phyloP scores from a whole-genome alignment of 2,888 invertebrate species.

The Eilema sororculum region DNA sequence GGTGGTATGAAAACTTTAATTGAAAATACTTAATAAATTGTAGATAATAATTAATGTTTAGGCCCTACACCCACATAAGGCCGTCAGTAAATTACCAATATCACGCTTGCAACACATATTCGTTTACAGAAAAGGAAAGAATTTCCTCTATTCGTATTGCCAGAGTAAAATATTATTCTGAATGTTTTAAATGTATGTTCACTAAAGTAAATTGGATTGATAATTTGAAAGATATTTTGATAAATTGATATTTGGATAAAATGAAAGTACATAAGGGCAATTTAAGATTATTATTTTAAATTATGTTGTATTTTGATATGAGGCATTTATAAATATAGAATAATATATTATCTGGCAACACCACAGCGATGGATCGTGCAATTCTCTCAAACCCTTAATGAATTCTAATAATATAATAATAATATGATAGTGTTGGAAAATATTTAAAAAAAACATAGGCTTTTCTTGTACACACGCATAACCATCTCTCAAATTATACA shows the following conservation, averaged over 20 bases:
- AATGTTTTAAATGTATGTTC: neutral
- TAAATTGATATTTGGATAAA: too few species aligned
- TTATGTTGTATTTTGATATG: too few species aligned
- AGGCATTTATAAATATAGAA: neutral
- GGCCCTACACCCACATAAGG: neutral
- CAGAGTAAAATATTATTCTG: neutral
- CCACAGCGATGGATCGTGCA: neutral
- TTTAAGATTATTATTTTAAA: too few species aligned
- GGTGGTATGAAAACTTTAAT: neutral
- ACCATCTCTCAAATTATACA: neutral
- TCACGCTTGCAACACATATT: neutral
- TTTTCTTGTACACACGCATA: too few species aligned
- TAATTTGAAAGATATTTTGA: too few species aligned
- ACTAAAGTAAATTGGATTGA: too few species aligned
- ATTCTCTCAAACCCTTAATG: neutral
- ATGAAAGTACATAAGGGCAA: too few species aligned
- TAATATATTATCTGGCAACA: constrained; percentile 1
- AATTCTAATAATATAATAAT: neutral
- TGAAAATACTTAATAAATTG: neutral
- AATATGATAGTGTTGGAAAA: neutral
- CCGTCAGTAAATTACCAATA: neutral
- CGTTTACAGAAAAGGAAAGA: neutral
- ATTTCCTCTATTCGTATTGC: neutral
- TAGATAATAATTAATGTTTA: constrained; percentile 1
- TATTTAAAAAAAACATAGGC: too few species aligned